Evolutionary conservation across 2,888 invertebrate species (phyloP), one percentile per base, ranked within the genome.

Genomic region (Allophyes oxyacanthae): DNA sequence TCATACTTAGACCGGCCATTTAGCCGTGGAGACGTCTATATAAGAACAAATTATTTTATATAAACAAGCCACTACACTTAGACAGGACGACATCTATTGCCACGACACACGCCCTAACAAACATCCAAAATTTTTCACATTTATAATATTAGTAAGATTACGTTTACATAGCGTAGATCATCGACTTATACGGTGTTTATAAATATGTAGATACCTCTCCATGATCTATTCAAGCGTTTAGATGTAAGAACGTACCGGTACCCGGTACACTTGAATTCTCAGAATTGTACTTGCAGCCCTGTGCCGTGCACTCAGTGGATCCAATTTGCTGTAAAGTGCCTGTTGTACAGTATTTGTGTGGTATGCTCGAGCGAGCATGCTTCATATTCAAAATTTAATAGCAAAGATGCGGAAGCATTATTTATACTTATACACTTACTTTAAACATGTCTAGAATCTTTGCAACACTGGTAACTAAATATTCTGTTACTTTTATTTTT

Each of bases 311-410:
- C 77, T 76, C 54, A 72, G 74, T 68, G 57, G 54, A 65, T 66
- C 65, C 66, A 78, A 78, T 78, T 74, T 74, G 51, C 62, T 55
- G 48, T 51, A 70, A 68, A 72, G 68, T 77, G 66, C 52, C 54
- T 55, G 64, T 72, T 67, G 63, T 64, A 56, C 49, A 55, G 61
- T 60, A 72, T 77, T 75, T 75, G 53, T 63, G 61, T 75, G 63
- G 60, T 43, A 8, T 26, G 34, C 40, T 42, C 57, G 75, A 53
- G 52, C 59, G 56, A 49, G 55, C 52, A 36, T 40, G 55, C 51
- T 51, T 59, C 45, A 55, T 64, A 57, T 55, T 41, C 48, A 54
- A 71, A 66, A 15, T 65, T 52, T 43, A 53, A 50, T 43, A 32
- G 58, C 20, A 30, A 55, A 52, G 52, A 43, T 50, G 36, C 30